Evolutionary conservation across 2,113 vertebrate genomes (phyloP).

Genomic region (Hoplias malabaricus): DNA sequence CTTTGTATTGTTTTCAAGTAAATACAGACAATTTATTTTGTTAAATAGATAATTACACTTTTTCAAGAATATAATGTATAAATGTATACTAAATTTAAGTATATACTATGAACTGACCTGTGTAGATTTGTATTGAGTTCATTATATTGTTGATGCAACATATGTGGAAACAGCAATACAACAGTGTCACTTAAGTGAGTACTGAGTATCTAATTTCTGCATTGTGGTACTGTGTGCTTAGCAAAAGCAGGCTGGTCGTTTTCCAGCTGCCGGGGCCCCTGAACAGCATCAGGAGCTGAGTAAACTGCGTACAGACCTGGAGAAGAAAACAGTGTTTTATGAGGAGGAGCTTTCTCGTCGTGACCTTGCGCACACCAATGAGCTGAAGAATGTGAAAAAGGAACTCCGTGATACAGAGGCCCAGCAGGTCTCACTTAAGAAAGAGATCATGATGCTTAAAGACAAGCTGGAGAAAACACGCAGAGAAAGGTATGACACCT

Average conservation of each 20-base stretch:
- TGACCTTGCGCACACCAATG: slow-evolving; percentile 83
- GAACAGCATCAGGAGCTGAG: slow-evolving; percentile 91
- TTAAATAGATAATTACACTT: too few relatives aligned
- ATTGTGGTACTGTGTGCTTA: slow-evolving; percentile 59
- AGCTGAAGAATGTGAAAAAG: slow-evolving; percentile 91
- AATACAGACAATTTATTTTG: too few relatives aligned
- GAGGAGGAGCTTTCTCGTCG: slow-evolving; percentile 90
- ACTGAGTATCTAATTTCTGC: not conserved
- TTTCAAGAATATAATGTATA: too few relatives aligned
- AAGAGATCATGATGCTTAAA: slow-evolving; percentile 94
- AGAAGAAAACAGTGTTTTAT: slow-evolving; percentile 88
- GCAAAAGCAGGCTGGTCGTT: slow-evolving; percentile 89
- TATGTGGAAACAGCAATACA: not conserved
- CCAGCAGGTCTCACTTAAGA: slow-evolving; percentile 91
- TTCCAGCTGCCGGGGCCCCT: slow-evolving; percentile 76
- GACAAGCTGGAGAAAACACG: slow-evolving; percentile 97
- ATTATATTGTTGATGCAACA: not conserved
- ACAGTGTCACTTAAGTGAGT: not conserved
- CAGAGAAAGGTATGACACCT: slow-evolving; percentile 83
- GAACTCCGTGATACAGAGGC: slow-evolving; percentile 91
- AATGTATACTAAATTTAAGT: too few relatives aligned
- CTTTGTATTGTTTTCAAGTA: too few relatives aligned
- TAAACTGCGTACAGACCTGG: slow-evolving; percentile 87
- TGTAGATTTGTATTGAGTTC: not conserved
- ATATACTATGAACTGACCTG: not conserved